Evolutionary conservation across 2,797 vertebrate species (phyloP).

Genomic region (Enteromius trimaculatus): DNA sequence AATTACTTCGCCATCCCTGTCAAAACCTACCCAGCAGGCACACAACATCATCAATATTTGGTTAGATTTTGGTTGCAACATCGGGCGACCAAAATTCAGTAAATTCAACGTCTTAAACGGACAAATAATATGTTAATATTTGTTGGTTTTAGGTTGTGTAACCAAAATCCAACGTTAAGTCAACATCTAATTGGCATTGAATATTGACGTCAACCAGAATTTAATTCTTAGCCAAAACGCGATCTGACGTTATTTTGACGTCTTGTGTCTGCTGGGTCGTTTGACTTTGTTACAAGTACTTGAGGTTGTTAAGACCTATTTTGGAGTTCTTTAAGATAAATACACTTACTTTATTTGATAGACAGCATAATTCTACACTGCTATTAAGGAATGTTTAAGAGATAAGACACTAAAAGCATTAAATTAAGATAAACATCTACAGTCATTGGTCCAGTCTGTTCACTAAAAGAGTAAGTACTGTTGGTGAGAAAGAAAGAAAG

Average conservation of each 20-base stretch:
- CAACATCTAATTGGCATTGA: too few species aligned
- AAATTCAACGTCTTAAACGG: too few species aligned
- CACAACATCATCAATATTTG: too few species aligned
- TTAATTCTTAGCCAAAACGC: too few species aligned
- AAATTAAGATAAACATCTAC: constrained; percentile 75
- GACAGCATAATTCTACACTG: constrained; percentile 80
- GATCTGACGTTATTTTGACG: too few species aligned
- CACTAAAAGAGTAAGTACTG: constrained; percentile 68
- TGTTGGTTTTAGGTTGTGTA: too few species aligned
- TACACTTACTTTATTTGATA: constrained; percentile 73
- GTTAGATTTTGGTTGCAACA: too few species aligned
- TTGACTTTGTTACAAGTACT: constrained; percentile 8
- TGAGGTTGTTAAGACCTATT: constrained; percentile 26
- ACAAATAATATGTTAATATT: too few species aligned
- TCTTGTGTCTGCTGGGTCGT: neutral
- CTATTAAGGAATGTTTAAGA: constrained; percentile 87
- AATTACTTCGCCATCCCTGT: neutral
- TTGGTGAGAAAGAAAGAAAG: constrained; percentile 56
- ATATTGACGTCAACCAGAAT: too few species aligned
- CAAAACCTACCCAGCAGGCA: constrained; percentile 1
- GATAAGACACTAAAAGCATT: constrained; percentile 84
- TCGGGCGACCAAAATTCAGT: too few species aligned
- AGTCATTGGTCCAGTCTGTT: constrained; percentile 83
- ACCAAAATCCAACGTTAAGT: too few species aligned
- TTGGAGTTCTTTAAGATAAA: constrained; percentile 65